Conservation (phyloP, 1,140 invertebrate genomes). For the Drosophila nannoptera region DNA sequence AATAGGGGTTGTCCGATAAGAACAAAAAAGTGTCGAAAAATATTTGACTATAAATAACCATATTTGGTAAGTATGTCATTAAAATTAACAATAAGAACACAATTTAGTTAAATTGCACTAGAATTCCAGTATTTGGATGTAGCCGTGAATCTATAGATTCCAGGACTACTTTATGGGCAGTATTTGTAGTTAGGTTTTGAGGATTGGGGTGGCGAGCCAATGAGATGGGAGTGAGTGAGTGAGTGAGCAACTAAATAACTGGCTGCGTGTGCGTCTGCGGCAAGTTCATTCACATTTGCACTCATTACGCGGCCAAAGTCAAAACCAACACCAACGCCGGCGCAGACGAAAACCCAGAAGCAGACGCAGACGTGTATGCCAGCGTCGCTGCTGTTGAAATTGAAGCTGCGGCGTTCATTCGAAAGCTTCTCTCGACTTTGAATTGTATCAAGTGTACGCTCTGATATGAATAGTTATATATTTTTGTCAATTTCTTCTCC, state of each 20-base stretch:
- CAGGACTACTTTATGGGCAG: no score
- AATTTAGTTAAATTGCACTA: no score
- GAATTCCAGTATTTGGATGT: no score
- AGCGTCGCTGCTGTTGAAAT: conserved; percentile 47
- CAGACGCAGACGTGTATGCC: background rate
- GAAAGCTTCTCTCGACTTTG: conserved; percentile 14
- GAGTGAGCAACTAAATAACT: conserved; percentile 34
- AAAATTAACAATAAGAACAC: no score
- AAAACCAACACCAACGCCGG: conserved; percentile 42
- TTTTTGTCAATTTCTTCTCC: background rate
- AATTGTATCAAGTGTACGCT: background rate
- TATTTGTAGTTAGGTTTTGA: conserved; percentile 52
- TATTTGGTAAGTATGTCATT: no score
- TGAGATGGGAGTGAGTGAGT: conserved; percentile 17
- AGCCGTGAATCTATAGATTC: no score
- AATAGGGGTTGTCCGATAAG: conserved; percentile 9
- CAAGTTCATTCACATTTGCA: conserved; percentile 77
- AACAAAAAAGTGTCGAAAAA: conserved; percentile 8
- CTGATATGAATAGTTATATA: background rate
- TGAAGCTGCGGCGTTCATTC: conserved; percentile 24
- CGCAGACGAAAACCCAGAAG: background rate
- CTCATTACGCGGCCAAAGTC: conserved; percentile 71
- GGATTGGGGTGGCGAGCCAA: conserved; percentile 14
- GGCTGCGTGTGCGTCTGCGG: conserved; percentile 68
- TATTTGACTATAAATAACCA: no score